Evolutionary conservation across 2,113 vertebrate species (phyloP).

Genomic region (Neogobius melanostomus): DNA sequence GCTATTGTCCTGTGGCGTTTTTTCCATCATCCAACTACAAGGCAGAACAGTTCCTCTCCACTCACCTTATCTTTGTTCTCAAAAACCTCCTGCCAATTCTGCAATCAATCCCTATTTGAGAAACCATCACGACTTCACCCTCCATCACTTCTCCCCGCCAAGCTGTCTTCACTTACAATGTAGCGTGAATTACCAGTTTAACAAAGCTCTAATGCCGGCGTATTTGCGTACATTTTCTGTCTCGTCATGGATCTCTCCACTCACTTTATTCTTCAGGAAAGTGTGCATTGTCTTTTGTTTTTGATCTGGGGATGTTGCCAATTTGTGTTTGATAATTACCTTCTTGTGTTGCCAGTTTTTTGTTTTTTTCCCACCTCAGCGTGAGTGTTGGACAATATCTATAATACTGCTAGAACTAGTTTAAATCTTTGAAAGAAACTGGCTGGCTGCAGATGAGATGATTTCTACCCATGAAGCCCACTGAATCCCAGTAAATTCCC

Average conservation of each 20-base stretch:
- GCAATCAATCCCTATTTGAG: conserved; percentile 5
- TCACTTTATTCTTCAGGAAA: not conserved
- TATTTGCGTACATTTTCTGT: not conserved
- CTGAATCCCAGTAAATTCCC: conserved; percentile 8
- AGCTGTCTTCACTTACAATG: conserved; percentile 4
- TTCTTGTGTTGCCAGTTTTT: conserved; percentile 1
- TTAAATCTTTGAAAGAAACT: not conserved
- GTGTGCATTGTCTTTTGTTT: conserved; percentile 1
- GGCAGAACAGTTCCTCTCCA: not conserved
- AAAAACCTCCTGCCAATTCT: not conserved
- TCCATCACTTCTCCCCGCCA: not conserved
- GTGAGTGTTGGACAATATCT: not conserved
- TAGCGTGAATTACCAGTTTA: not conserved
- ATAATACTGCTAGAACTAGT: not conserved
- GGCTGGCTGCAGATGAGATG: conserved; percentile 1
- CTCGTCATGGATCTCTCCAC: not conserved
- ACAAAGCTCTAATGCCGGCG: not conserved
- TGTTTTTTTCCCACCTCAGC: not conserved
- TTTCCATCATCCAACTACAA: not conserved
- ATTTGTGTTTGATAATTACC: conserved; percentile 7
- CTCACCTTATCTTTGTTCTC: conserved; percentile 7
- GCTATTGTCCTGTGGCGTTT: not conserved
- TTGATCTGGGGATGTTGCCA: conserved; percentile 9
- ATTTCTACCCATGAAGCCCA: not conserved
- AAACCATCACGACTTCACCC: conserved; percentile 1